Evolutionary conservation across 2,797 vertebrate species (phyloP), one percentile per base, ranked within the genome.

Genomic region (Phoebastria nigripes): DNA sequence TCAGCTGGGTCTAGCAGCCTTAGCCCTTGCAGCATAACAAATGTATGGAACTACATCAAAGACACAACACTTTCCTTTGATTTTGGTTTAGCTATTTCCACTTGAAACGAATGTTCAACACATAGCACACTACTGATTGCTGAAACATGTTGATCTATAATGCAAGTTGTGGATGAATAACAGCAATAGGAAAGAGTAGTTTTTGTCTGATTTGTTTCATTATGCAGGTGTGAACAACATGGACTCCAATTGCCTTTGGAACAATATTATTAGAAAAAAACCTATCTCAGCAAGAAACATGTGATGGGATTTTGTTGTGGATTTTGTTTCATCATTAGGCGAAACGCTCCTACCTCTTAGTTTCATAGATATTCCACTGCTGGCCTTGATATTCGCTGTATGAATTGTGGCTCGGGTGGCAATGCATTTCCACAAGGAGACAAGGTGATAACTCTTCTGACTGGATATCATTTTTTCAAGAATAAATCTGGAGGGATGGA

Each of bases 371-470:
- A 63, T 92, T 94, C 81, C 29, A 14, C 35, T 91, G 67, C 89
- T 88, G 90, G 62, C 90, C 91, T 91, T 87, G 79, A 47, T 91
- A 62, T 21, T 82, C 4, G 5, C 85, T 67, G 82, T 79, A 58
- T 95, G 94, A 96, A 47, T 93, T 94, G 94, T 91, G 79, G 73
- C 59, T 91, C 1, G 5, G 29, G 71, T 90, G 87, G 87, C 91
- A 96, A 85, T 85, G 88, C 76, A 84, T 96, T 96, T 96, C 71
- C 91, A 76, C 77, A 56, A 63, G 37, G 91, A 96, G 91, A 96
- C 62, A 85, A 49, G 81, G 82, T 66, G 87, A 92, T 96, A 91
- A 93, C 51, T 95, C 73, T 76, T 85, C 61, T 55, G 82, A 71
- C 82, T 94, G 70, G 82, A 76, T 90, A 82, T 94, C 63, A 33